Conservation (phyloP, 2,797 vertebrate species). For the Gymnocypris eckloni region DNA sequence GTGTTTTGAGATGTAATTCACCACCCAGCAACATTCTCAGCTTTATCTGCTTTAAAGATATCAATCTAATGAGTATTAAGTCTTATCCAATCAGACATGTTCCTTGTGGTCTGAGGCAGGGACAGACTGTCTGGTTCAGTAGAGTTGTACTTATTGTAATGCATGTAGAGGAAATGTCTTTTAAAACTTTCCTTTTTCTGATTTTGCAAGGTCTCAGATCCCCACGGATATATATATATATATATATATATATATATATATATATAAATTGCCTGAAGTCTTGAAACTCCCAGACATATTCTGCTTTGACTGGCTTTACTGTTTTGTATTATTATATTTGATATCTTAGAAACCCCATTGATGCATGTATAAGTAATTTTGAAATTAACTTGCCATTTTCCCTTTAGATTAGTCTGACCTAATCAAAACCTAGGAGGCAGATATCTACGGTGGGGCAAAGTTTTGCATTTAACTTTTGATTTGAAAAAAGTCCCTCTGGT, state of each 20-base stretch:
- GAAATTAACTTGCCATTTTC: neutral
- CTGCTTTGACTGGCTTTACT: neutral
- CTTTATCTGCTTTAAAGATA: slow-evolving; percentile 5
- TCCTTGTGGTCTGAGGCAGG: neutral
- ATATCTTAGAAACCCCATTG: neutral
- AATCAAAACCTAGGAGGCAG: no score
- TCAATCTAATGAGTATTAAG: neutral
- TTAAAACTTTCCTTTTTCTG: neutral
- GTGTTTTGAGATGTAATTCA: slow-evolving; percentile 2
- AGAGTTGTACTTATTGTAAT: neutral
- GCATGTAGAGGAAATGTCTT: slow-evolving; percentile 7
- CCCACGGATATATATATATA: neutral
- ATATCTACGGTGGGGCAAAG: no score
- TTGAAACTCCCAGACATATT: neutral
- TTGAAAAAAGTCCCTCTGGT: neutral
- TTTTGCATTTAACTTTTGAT: no score
- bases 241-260: no score
- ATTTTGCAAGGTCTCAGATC: slow-evolving; percentile 2
- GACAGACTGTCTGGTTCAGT: neutral
- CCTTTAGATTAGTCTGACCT: neutral
- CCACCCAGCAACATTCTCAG: neutral
- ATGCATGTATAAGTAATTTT: neutral
- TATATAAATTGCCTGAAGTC: neutral
- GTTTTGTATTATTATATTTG: neutral
- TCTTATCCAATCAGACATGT: neutral